Evolutionary conservation across 1,140 invertebrate genomes (phyloP).

Genomic region (Zeugodacus cucurbitae): DNA sequence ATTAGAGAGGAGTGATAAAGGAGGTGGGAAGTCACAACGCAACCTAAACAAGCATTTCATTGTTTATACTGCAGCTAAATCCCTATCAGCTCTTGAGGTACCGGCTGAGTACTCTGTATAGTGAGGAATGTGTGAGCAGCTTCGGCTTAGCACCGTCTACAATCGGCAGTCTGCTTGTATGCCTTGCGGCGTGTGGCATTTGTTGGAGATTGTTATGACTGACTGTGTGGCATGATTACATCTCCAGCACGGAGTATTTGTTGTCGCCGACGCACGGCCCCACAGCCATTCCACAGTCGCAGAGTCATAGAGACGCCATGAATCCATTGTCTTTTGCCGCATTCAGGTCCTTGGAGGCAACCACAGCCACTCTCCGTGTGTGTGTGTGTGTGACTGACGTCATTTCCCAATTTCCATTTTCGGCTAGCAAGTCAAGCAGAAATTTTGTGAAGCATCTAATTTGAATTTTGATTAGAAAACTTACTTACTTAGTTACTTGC

Average conservation of each 20-base stretch:
- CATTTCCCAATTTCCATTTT: slow-evolving; percentile 15
- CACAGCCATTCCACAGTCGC: background rate
- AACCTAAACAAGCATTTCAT: background rate
- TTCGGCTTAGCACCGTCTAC: background rate
- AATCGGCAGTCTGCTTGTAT: slow-evolving; percentile 2
- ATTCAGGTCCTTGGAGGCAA: background rate
- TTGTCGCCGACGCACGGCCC: background rate
- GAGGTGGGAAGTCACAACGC: background rate
- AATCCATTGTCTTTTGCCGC: background rate
- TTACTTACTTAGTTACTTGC: slow-evolving; percentile 51
- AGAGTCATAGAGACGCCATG: background rate
- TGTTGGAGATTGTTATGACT: slow-evolving; percentile 62
- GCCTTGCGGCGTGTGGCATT: slow-evolving; percentile 44
- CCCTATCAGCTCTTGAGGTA: background rate
- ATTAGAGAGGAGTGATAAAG: background rate
- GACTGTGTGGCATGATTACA: slow-evolving; percentile 56
- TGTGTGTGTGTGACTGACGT: background rate
- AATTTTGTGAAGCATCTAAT: slow-evolving; percentile 51
- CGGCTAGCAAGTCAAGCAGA: slow-evolving; percentile 15
- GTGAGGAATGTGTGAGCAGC: background rate
- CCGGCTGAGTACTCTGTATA: background rate
- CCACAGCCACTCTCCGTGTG: background rate
- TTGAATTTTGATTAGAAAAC: slow-evolving; percentile 66
- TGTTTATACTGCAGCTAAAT: background rate
- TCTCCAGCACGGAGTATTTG: background rate